Percentiles rank a stretch among this genome's conserved stretches.
Conservation (phyloP, 2,797 vertebrate species). For the Danio aesculapii region DNA sequence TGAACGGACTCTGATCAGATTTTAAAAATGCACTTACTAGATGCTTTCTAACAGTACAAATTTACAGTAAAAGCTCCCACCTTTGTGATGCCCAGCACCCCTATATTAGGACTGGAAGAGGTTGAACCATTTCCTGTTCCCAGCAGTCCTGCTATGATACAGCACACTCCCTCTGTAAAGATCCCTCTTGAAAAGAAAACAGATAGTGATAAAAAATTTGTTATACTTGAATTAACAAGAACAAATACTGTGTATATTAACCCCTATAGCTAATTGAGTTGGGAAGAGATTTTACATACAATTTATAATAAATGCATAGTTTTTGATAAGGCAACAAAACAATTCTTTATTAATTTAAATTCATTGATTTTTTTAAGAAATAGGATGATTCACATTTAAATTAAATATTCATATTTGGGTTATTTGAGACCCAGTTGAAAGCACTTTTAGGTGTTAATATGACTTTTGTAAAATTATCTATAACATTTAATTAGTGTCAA, state of each 20-base stretch:
- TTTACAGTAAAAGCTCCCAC: constrained; percentile 72
- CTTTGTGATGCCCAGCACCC: constrained; percentile 96
- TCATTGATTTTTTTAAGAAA: too few species aligned
- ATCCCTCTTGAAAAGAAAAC: constrained; percentile 83
- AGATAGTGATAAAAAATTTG: background rate
- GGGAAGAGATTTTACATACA: background rate
- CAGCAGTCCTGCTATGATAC: constrained; percentile 91
- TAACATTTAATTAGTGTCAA: too few species aligned
- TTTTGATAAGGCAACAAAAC: too few species aligned
- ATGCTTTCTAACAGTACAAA: background rate
- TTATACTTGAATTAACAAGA: background rate
- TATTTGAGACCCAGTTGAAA: too few species aligned
- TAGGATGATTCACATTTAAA: too few species aligned
- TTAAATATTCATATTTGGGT: too few species aligned
- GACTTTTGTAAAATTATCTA: too few species aligned
- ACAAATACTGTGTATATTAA: background rate
- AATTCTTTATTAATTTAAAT: too few species aligned
- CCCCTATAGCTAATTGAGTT: too few species aligned
- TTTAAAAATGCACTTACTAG: background rate
- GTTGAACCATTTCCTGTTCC: constrained; percentile 97
- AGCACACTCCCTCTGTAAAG: constrained; percentile 92
- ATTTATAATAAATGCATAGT: background rate
- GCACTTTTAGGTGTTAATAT: too few species aligned
- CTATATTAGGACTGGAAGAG: constrained; percentile 97
- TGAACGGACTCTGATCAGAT: background rate